Evolutionary conservation across 2,888 invertebrate species (phyloP), one percentile per base, ranked within the genome.

Genomic region (Ceratothoa steindachneri): DNA sequence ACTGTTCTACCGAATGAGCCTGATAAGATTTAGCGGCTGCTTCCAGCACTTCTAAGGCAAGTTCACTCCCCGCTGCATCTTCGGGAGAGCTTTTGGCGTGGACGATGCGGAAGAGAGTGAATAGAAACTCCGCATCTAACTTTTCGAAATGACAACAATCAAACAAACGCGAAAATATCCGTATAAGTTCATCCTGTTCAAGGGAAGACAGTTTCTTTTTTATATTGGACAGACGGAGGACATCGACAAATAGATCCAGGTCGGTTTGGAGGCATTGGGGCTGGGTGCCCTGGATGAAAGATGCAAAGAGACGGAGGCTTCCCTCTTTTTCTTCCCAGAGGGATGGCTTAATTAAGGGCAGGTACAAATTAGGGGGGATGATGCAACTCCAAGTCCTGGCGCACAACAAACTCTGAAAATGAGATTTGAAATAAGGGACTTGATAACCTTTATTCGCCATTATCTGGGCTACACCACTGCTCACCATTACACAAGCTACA

Each of bases 321-420:
- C 60, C 1, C n/a, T 60, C 60, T 22, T 12, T 7, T 24, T 60
- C 60, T 60, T 24, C 60, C 60, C 60, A 60, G n/a, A 60, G 24
- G 3, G 22, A n/a, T 12, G 60, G 60, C 3, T 60, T 24, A 24
- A 60, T n/a, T 12, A 60, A 24, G 3, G 60, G 60, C n/a, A 60
- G 12, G 27, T 60, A 60, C 2, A 60, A 24, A 60, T 60, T 24
- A 24, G 60, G 60, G 27, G 60, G 60, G 24, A 60, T n/a, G 24
- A 60, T 22, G 24, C 19, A 12, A 24, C 60, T 24, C 19, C n/a
- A 24, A 12, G 12, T 2, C 24, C 24, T 24, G 2, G 60, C 60
- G 24, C 60, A 60, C 60, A 60, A 60, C 24, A 60, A 22, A 60
- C 60, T 22, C 60, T 60, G 60, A 60, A 60, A 60, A 41, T n/a